Evolutionary conservation across 2,888 invertebrate genomes (phyloP).

Genomic region (Zaprionus lineosus): DNA sequence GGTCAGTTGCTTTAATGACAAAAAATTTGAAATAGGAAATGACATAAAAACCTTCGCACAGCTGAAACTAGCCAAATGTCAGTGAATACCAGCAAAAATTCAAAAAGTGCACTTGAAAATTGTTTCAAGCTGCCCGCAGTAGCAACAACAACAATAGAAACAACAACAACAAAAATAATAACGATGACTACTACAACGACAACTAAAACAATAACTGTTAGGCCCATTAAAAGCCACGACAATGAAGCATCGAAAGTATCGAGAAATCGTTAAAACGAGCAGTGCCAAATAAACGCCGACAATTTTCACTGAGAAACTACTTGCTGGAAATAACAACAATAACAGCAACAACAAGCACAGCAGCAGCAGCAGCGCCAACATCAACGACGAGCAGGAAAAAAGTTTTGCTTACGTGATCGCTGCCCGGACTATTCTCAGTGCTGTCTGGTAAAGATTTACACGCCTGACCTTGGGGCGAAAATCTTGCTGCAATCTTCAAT

Average conservation of each 20-base stretch:
- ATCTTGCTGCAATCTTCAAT: conserved; percentile 79
- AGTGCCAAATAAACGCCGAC: conserved; percentile 40
- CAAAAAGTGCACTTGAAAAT: conserved; percentile 50
- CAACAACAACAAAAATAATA: conserved; percentile 16
- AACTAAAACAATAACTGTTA: conserved; percentile 45
- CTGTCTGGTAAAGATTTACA: conserved; percentile 74
- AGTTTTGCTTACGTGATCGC: conserved; percentile 71
- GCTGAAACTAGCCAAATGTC: conserved; percentile 36
- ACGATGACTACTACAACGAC: conserved; percentile 33
- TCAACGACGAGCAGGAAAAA: conserved; percentile 38
- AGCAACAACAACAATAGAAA: conserved; percentile 15
- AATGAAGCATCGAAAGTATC: conserved; percentile 52
- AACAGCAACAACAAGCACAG: conserved; percentile 3
- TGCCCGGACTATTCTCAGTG: conserved; percentile 50
- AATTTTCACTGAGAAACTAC: conserved; percentile 41
- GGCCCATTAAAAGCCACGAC: conserved; percentile 68
- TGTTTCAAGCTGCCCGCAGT: conserved; percentile 20
- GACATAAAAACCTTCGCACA: conserved; percentile 21
- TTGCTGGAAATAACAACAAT: conserved; percentile 49
- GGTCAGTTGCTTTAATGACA: conserved; percentile 55
- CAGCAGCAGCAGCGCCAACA: conserved; percentile 8
- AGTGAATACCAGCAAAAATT: conserved; percentile 39
- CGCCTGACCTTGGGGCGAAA: conserved; percentile 75
- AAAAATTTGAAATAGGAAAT: conserved; percentile 61
- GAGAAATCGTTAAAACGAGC: conserved; percentile 30